A percentile compares a stretch with the other conserved stretches of the same genome.
Conservation (phyloP, 1,140 invertebrate genomes). For the Ceratitis capitata region DNA sequence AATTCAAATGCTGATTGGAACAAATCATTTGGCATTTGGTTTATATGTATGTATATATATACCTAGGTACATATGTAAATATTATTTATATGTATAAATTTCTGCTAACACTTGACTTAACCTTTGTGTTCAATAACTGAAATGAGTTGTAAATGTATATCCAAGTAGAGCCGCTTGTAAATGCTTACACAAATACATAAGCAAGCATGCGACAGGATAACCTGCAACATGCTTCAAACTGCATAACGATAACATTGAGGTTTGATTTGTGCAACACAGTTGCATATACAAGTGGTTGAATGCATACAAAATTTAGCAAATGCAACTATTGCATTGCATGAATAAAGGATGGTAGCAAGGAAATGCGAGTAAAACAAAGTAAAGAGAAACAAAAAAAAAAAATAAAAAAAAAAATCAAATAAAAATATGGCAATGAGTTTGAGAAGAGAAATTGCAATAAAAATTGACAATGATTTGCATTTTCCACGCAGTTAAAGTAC, state of each 20-base stretch:
- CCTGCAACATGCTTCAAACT: background rate
- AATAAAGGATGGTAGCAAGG: background rate
- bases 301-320: background rate
- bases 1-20: constrained; percentile 19
- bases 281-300: constrained; percentile 16
- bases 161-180: background rate
- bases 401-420: background rate
- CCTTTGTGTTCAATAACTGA: constrained; percentile 25
- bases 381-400: background rate
- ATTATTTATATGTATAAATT: constrained; percentile 16
- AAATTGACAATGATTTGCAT: constrained; percentile 24
- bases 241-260: background rate
- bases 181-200: background rate
- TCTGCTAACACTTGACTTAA: constrained; percentile 2
- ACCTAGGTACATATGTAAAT: too few relatives aligned
- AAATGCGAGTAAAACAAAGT: background rate
- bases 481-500: background rate
- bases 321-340: too few relatives aligned
- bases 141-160: background rate
- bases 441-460: background rate
- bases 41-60: too few relatives aligned
- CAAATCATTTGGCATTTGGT: constrained; percentile 24
- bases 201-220: background rate
- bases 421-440: background rate
- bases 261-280: background rate